phyloP scores from a whole-genome alignment of 2,113 vertebrate species.

The Fukomys damarensis region DNA sequence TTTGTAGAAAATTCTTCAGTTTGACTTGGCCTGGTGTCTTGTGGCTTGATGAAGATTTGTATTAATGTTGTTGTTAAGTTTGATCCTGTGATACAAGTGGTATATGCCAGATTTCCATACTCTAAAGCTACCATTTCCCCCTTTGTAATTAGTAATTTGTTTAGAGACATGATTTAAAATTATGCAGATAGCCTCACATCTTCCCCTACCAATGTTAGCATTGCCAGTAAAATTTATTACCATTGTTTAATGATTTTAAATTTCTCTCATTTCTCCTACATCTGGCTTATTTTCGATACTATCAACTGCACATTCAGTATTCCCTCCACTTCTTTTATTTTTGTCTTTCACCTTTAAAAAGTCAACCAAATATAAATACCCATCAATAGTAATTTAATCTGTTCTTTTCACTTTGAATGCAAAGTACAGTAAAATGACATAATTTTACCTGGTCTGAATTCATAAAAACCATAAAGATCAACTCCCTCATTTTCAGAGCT shows the following conservation, averaged over 20 bases:
- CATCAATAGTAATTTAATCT: background rate
- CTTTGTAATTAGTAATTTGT: background rate
- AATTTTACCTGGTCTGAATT: background rate
- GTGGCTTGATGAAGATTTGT: background rate
- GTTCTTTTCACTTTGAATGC: background rate
- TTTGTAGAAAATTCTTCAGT: background rate
- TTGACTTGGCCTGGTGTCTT: background rate
- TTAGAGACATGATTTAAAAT: background rate
- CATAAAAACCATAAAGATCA: background rate
- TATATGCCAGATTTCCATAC: background rate
- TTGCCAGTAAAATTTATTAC: background rate
- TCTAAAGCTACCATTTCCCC: background rate
- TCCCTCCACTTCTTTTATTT: background rate
- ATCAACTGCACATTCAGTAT: background rate
- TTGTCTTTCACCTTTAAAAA: background rate
- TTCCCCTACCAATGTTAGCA: background rate
- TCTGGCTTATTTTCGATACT: background rate
- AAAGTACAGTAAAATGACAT: background rate
- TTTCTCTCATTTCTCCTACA: background rate
- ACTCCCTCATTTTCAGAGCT: constrained; percentile 16
- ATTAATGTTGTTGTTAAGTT: background rate
- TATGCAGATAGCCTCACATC: background rate
- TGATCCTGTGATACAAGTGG: background rate
- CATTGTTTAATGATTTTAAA: background rate
- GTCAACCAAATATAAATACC: background rate